Evolutionary conservation across 2,797 vertebrate genomes (phyloP), one percentile per base, ranked within the genome.

Genomic region (Myotis vivesi): DNA sequence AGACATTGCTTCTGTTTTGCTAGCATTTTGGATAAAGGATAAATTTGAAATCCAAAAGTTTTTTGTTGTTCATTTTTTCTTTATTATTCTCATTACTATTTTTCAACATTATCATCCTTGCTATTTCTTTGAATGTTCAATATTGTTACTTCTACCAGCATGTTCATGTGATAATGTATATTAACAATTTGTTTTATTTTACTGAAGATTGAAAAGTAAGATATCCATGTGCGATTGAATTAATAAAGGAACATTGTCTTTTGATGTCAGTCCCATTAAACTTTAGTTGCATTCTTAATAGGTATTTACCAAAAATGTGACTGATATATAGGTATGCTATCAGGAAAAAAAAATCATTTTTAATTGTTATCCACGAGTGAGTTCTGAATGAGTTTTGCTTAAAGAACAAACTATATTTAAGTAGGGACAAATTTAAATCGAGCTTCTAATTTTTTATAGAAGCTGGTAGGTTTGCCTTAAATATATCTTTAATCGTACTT

Each of bases 371-470:
- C 89, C 13, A n/a, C 33, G 76, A 91, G 44, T 84, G 57, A 94
- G 91, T 95, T 95, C 89, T 91, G 73, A 93, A 85, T 92, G 72
- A 69, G 30, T 96, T 94, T 93, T 91, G 36, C 59, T 84, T 95
- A 83, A 88, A 95, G 80, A 96, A 82, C 13, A 82, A 57, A 92
- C 44, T 94, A 3, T 96, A 62, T 93, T 97, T 90, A 55, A 82
- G 44, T 80, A 92, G 92, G 51, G 89, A 2, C 68, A 69, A 87
- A 89, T 94, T 85, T 81, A 95, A 87, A 44, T 36, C 3, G 80
- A 77, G 8, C 15, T 84, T 95, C n/a, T 95, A 30, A 46, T 87
- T 91, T 95, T 96, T 95, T 22, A 77, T 71, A 55, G 36, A 92
- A 77, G n/a, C 53, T 96, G 12, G 6, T 94, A 33, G 25, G 83